phyloP scores from a whole-genome alignment of 2,797 vertebrate species.

The Emydoidea blandingii region DNA sequence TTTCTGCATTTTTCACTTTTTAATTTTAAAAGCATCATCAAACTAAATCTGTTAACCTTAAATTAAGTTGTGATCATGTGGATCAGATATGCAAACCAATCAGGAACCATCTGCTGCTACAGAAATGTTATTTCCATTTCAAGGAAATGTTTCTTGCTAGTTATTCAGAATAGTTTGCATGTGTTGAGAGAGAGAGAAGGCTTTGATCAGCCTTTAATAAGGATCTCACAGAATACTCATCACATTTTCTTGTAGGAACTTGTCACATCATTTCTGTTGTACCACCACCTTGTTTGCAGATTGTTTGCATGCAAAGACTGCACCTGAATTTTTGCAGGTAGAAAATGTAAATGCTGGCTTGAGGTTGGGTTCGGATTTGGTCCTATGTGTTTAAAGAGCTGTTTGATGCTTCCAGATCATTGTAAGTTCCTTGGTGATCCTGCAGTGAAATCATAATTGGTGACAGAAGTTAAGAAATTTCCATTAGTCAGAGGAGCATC shows the following conservation, averaged over 20 bases:
- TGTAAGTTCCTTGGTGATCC: background rate
- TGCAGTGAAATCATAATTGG: background rate
- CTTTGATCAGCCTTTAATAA: background rate
- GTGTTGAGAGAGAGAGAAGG: background rate
- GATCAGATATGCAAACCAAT: background rate
- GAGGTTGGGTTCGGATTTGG: background rate
- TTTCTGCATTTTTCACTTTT: rapidly evolving
- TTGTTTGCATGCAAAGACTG: background rate
- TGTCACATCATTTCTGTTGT: background rate
- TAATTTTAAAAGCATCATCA: background rate
- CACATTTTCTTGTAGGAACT: background rate
- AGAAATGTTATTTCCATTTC: background rate
- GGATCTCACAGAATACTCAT: background rate
- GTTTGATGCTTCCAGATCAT: background rate
- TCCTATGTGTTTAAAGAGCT: background rate
- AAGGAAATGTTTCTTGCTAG: conserved; percentile 7
- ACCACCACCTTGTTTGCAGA: background rate
- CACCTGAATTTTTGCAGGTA: background rate
- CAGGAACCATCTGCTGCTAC: background rate
- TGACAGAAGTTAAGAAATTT: background rate
- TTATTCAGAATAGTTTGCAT: background rate
- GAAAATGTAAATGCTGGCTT: background rate
- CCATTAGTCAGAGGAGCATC: rapidly evolving
- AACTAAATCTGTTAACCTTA: background rate
- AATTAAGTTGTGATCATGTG: background rate